These are phyloP conservation scores for Acanthosepion lycidas DNA, from an alignment of 2,888 invertebrate genomes.

Conservation along the genomic window DNA sequence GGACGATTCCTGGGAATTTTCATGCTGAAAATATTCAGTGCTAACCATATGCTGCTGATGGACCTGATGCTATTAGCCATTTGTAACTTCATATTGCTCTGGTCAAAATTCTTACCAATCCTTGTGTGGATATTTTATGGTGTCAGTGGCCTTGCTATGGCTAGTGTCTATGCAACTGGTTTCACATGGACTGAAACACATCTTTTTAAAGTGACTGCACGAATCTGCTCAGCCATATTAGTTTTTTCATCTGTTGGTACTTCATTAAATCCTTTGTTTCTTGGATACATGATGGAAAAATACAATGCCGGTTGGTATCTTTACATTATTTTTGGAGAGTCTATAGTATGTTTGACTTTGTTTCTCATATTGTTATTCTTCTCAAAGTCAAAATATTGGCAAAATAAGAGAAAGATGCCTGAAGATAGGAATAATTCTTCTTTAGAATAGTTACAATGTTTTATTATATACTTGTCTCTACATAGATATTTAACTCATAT, in stretches of 20 bases:
- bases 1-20: slow-evolving; percentile 72
- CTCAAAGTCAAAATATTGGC: neutral
- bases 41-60: slow-evolving; percentile 69
- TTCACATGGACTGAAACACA: slow-evolving; percentile 75
- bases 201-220: slow-evolving; percentile 72
- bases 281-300: slow-evolving; percentile 69
- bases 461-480: neutral
- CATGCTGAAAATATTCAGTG: slow-evolving; percentile 67
- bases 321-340: slow-evolving; percentile 38
- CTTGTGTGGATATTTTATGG: slow-evolving; percentile 71
- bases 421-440: neutral
- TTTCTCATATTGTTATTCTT: neutral
- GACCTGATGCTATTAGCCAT: slow-evolving; percentile 59
- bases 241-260: slow-evolving; percentile 73
- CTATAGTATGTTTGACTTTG: neutral
- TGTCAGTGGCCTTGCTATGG: slow-evolving; percentile 72
- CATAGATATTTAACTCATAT: neutral
- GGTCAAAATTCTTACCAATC: slow-evolving; percentile 57
- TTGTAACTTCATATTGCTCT: slow-evolving; percentile 55
- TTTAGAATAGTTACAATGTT: neutral
- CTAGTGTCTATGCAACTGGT: slow-evolving; percentile 75
- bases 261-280: slow-evolving; percentile 71
- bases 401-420: neutral
- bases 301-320: slow-evolving; percentile 64
- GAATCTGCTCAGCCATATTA: slow-evolving; percentile 72